Evolutionary conservation across 2,888 invertebrate species (phyloP).

Genomic region (Campoplex capitator): DNA sequence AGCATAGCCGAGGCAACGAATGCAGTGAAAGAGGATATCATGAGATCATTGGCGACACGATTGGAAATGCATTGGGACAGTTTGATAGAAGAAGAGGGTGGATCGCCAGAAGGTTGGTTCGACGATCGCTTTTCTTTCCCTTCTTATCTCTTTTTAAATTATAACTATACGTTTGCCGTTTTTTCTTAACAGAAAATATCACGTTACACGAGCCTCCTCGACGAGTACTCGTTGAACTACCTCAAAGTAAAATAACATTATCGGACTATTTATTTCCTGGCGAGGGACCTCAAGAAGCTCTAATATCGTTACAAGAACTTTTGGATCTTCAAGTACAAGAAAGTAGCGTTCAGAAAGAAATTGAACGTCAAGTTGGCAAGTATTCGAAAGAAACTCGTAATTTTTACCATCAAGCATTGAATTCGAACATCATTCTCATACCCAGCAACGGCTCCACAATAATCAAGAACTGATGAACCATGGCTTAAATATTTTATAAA

Average conservation of each 20-base stretch:
- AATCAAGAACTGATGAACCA: neutral
- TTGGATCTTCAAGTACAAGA: conserved; percentile 91
- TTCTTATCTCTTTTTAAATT: neutral
- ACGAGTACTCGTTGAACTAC: conserved; percentile 92
- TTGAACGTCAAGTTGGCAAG: conserved; percentile 92
- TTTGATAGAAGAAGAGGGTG: conserved; percentile 92
- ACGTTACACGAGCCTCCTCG: conserved; percentile 96
- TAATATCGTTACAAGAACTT: conserved; percentile 92
- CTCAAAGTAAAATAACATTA: conserved; percentile 88
- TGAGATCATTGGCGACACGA: conserved; percentile 93
- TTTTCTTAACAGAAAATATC: conserved; percentile 87
- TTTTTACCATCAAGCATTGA: neutral
- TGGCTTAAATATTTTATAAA: neutral
- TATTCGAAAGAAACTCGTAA: conserved; percentile 51
- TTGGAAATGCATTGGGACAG: conserved; percentile 97
- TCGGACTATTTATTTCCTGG: conserved; percentile 97
- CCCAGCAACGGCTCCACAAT: too few relatives aligned
- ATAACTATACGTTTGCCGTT: neutral
- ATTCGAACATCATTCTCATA: neutral
- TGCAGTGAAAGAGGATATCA: conserved; percentile 93
- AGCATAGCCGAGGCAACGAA: conserved; percentile 90
- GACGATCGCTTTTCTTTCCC: neutral
- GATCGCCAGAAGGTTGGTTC: conserved; percentile 88
- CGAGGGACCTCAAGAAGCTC: conserved; percentile 93
- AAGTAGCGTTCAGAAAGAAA: conserved; percentile 89